These are phyloP conservation scores for Operophtera brumata DNA, from an alignment of 2,888 invertebrate genomes.

Conservation along the genomic window DNA sequence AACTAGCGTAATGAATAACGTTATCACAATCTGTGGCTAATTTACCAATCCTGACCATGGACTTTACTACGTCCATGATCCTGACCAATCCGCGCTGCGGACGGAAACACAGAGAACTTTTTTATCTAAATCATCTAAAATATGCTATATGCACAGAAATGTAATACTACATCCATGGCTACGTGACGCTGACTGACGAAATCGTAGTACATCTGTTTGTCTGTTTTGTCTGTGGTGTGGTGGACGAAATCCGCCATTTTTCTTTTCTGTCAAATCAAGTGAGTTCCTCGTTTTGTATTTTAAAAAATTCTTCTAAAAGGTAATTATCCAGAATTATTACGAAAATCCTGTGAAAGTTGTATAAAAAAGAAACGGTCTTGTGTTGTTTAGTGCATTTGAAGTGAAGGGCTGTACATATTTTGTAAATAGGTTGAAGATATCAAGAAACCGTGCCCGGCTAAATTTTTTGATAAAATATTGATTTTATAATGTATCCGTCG, in stretches of 20 bases:
- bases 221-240: not conserved
- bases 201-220: too few species aligned
- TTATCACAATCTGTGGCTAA: too few species aligned
- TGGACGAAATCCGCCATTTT: conserved; percentile 21
- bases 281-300: conserved; percentile 34
- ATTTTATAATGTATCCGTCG: not conserved
- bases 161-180: too few species aligned
- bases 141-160: too few species aligned
- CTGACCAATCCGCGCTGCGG: too few species aligned
- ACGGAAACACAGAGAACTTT: too few species aligned
- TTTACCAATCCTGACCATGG: too few species aligned
- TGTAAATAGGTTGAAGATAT: not conserved
- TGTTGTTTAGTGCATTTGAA: conserved; percentile 24
- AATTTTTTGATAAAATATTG: conserved; percentile 1
- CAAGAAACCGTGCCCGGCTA: conserved; percentile 12
- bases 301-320: conserved; percentile 41
- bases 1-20: not conserved
- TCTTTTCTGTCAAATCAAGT: conserved; percentile 39
- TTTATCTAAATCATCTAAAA: too few species aligned
- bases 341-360: conserved; percentile 40
- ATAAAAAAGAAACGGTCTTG: not conserved
- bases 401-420: conserved; percentile 13
- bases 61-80: too few species aligned
- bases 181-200: too few species aligned
- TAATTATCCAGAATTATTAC: conserved; percentile 46